Evolutionary conservation across 35 echinoderm and acorn worm genomes (phyloP).

Genomic region (Heliocidaris erythrogramma): DNA sequence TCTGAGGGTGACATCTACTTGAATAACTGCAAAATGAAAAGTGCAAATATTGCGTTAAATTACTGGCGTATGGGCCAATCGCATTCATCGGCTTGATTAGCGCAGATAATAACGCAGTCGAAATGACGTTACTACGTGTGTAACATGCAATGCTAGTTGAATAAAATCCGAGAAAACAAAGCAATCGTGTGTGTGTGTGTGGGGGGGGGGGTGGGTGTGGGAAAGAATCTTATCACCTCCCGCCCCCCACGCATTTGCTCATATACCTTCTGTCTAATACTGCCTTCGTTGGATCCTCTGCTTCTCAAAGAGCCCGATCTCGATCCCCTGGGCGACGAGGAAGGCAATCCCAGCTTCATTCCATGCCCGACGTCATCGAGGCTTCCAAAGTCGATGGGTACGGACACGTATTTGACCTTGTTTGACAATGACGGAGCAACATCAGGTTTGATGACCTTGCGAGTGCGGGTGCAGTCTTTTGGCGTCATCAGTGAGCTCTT

Average conservation of each 20-base stretch:
- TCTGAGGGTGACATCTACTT: too few species aligned
- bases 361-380: constrained; percentile 76
- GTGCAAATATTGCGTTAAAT: too few species aligned
- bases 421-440: constrained; percentile 50
- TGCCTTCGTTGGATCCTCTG: neutral
- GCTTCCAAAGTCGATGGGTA: constrained; percentile 64
- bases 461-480: constrained; percentile 81
- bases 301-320: constrained; percentile 49
- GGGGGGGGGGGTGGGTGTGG: neutral
- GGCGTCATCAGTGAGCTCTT: constrained; percentile 70
- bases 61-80: too few species aligned
- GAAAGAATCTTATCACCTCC: neutral
- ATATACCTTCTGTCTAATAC: neutral
- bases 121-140: too few species aligned
- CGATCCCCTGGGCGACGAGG: constrained; percentile 16
- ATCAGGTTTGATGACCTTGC: constrained; percentile 77
- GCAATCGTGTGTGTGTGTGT: too few species aligned
- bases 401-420: constrained; percentile 62
- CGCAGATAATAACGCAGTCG: too few species aligned
- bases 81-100: too few species aligned
- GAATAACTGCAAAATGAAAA: too few species aligned
- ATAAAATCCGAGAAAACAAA: too few species aligned
- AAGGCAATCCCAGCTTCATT: constrained; percentile 40
- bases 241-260: neutral
- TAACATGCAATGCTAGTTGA: too few species aligned